Conservation (phyloP, 2,888 invertebrate genomes). For the Taenaris catops region DNA sequence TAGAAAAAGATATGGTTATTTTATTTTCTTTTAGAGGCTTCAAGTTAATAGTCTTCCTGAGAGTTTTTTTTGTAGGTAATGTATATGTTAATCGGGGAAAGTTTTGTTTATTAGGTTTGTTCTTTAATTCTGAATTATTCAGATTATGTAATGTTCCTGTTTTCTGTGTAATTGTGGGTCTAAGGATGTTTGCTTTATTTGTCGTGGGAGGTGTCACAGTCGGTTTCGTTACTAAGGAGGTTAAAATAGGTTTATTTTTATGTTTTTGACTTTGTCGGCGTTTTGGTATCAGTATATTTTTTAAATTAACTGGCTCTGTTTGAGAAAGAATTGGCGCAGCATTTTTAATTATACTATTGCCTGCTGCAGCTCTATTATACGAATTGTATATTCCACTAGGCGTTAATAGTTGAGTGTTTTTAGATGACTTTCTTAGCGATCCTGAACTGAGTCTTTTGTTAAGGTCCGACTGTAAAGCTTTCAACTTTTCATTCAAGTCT, state of each 20-base stretch:
- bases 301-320: not conserved
- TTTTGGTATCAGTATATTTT: not conserved
- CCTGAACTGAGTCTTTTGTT: conserved; percentile 48
- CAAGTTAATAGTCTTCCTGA: too few species aligned
- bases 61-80: too few species aligned
- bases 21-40: conserved; percentile 26
- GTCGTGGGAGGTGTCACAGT: not conserved
- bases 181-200: conserved; percentile 3
- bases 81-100: too few species aligned
- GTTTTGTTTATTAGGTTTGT: too few species aligned
- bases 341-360: not conserved
- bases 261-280: too few species aligned
- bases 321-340: too few species aligned
- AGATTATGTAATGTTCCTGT: too few species aligned
- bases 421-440: conserved; percentile 18
- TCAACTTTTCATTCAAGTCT: conserved; percentile 52
- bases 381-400: not conserved
- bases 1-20: conserved; percentile 35
- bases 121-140: too few species aligned
- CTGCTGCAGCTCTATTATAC: not conserved
- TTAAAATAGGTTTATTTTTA: conserved; percentile 2
- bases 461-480: conserved; percentile 49
- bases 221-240: not conserved
- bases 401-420: not conserved
- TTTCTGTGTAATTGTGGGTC: too few species aligned